Conservation (phyloP, 2,797 vertebrate species). For the Gobionotothen gibberifrons region DNA sequence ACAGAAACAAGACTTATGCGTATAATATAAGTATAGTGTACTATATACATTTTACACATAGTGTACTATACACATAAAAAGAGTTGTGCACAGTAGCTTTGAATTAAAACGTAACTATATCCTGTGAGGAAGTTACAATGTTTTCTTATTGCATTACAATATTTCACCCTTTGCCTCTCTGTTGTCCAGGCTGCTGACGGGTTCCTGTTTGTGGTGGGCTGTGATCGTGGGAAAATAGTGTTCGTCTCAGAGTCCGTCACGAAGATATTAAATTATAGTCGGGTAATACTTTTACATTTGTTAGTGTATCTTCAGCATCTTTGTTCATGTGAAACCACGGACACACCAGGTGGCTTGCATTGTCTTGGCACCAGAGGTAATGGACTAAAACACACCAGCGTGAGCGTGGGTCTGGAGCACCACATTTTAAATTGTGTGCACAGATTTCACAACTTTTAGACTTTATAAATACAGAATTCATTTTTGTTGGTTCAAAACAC, state of each 20-base stretch:
- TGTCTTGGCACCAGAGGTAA: slow-evolving; percentile 1
- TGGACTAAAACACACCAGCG: slow-evolving; percentile 1
- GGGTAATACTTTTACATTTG: slow-evolving; percentile 82
- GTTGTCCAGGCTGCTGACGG: slow-evolving; percentile 91
- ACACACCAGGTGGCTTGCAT: slow-evolving; percentile 46
- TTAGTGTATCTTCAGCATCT: slow-evolving; percentile 41
- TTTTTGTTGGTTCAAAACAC: no score
- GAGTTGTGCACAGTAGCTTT: no score
- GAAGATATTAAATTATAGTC: slow-evolving; percentile 93
- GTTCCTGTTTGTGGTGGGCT: slow-evolving; percentile 97
- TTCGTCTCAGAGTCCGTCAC: slow-evolving; percentile 96
- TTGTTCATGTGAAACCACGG: slow-evolving; percentile 39
- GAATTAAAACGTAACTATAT: no score
- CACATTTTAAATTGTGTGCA: not conserved
- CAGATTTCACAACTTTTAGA: not conserved
- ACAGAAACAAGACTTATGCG: no score
- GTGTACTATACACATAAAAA: no score
- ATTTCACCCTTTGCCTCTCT: slow-evolving; percentile 44
- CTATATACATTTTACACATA: no score
- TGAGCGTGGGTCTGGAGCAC: not conserved
- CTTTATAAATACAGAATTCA: not conserved
- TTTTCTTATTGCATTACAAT: slow-evolving; percentile 35
- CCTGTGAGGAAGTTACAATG: slow-evolving; percentile 2
- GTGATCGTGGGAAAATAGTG: slow-evolving; percentile 95
- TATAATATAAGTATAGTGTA: no score